These are phyloP conservation scores for Caenorhabditis sp. DNA, from an alignment of 2,888 invertebrate genomes.

Conservation along the genomic window DNA sequence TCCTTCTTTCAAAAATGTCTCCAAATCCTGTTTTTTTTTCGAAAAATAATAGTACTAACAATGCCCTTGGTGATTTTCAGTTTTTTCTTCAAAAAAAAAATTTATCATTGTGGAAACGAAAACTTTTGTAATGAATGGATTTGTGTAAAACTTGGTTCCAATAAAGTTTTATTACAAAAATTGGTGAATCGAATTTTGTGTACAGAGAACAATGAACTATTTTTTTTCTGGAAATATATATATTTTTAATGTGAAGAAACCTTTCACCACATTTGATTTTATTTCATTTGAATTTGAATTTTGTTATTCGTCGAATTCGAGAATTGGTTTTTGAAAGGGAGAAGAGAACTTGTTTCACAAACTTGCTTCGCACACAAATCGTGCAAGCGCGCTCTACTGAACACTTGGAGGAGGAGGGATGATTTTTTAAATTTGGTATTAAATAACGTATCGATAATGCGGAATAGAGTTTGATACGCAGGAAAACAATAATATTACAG, in stretches of 20 bases:
- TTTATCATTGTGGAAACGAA: background rate
- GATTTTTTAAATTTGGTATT: too few relatives aligned
- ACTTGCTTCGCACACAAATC: too few relatives aligned
- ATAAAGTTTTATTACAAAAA: background rate
- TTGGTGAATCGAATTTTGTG: background rate
- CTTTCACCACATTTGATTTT: background rate
- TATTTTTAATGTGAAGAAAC: too few relatives aligned
- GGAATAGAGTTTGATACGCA: too few relatives aligned
- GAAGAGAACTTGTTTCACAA: too few relatives aligned
- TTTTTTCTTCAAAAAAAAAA: background rate
- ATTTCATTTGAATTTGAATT: background rate
- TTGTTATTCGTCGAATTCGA: background rate
- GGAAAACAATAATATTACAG: too few relatives aligned
- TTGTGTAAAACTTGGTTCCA: background rate
- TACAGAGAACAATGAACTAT: background rate
- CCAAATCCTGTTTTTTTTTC: background rate
- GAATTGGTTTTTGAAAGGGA: too few relatives aligned
- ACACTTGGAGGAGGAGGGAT: too few relatives aligned
- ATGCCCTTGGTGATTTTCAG: background rate
- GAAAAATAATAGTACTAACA: background rate
- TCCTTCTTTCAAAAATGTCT: background rate
- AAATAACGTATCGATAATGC: too few relatives aligned
- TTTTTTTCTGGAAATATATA: background rate
- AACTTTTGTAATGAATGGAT: background rate
- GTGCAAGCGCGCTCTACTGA: too few relatives aligned